Evolutionary conservation across 2,113 vertebrate species (phyloP), one percentile per base, ranked within the genome.

Genomic region (Nibea coibor): DNA sequence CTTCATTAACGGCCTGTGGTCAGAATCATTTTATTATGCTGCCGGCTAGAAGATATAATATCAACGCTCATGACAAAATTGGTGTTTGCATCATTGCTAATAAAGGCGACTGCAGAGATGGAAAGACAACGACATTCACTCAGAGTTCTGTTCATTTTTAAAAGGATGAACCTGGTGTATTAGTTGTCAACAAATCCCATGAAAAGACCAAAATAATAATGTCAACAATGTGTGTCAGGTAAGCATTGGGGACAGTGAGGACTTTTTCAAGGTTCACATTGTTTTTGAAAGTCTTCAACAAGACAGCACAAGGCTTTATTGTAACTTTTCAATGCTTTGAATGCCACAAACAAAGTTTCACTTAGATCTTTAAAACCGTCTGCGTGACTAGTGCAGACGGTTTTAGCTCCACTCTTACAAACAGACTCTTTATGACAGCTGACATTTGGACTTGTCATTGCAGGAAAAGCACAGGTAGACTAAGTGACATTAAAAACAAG

Each of bases 1-100:
- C 77, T 94, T 95, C 47, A 96, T 95, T 7, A 85, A 24, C 75
- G 94, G 95, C 72, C 94, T 96, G 84, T 10, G 39, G 57, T 39
- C 16, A 74, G 6, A 76, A 35, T 11, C 6, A 70, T 15, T 58
- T 62, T 39, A 59, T 35, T 22, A 65, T 3, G 14, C 12, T 42
- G 10, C 28, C 26, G 10, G 43, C 15, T 10, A 71, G n/a, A 48
- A 3, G 10, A 54, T n/a, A 58, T 10, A 0, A 0, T 19, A 1
- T 16, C 12, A 43, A 31, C 10, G 53, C n/a, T 45, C 47, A 28
- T 45, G 22, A 59, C 42, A 22, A 48, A 59, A 47, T 35, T 43
- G 5, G 16, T 28, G 9, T 5, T 51, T 20, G 17, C 24, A 31
- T 12, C 19, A 9, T 11, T 10, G 43, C 8, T 28, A 39, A 69